Evolutionary conservation across 2,113 vertebrate genomes (phyloP).

Genomic region (Lepus americanus): DNA sequence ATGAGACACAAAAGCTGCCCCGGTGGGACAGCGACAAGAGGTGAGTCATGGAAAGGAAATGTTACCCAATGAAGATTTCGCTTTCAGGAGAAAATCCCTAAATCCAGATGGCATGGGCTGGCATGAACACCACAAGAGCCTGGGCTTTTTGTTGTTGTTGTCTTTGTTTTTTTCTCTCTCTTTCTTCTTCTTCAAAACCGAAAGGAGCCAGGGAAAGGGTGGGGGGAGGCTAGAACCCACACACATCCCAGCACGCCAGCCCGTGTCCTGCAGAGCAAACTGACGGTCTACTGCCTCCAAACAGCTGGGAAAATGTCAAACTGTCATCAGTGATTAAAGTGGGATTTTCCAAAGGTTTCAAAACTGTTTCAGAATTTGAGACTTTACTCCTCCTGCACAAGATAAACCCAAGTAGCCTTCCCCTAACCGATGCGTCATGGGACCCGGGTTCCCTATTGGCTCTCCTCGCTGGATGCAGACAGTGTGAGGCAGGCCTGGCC

Average conservation of each 20-base stretch:
- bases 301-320: constrained; percentile 89
- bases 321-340: constrained; percentile 90
- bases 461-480: background rate
- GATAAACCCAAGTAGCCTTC: constrained; percentile 19
- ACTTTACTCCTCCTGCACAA: constrained; percentile 61
- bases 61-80: constrained; percentile 77
- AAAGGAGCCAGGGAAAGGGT: constrained; percentile 57
- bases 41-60: background rate
- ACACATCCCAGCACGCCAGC: constrained; percentile 86
- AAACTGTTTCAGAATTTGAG: constrained; percentile 81
- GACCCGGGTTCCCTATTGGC: background rate
- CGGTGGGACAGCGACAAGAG: background rate
- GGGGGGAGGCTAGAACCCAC: constrained; percentile 84
- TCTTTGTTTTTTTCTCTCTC: background rate
- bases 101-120: constrained; percentile 79
- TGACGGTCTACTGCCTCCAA: constrained; percentile 85
- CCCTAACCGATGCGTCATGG: background rate
- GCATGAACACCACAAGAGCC: constrained; percentile 71
- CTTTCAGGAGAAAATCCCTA: constrained; percentile 73
- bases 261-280: constrained; percentile 86
- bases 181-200: constrained; percentile 64
- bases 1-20: background rate
- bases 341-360: constrained; percentile 87
- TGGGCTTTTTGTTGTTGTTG: background rate
- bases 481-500: background rate